A percentile compares a stretch with the other conserved stretches of the same genome.
These are phyloP conservation scores for Bradysia coprophila DNA, from an alignment of 1,140 invertebrate species.

Conservation along the genomic window DNA sequence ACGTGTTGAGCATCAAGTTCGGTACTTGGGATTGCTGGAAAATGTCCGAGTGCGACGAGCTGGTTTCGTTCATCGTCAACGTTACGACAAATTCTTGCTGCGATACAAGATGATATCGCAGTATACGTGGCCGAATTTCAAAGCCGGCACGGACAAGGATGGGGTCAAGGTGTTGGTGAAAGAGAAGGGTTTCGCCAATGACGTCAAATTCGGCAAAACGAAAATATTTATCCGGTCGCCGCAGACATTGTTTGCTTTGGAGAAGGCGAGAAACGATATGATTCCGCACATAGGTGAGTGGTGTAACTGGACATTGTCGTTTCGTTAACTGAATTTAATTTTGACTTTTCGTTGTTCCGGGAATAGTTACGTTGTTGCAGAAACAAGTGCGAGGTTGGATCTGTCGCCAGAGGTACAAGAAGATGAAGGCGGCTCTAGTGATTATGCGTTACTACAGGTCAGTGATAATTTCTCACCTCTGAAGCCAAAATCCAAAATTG, in stretches of 20 bases:
- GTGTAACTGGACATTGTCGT: too few species aligned
- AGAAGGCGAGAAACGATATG: slow-evolving; percentile 58
- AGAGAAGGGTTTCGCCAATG: slow-evolving; percentile 54
- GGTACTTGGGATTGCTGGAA: slow-evolving; percentile 79
- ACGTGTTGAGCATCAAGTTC: slow-evolving; percentile 75
- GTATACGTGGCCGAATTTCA: slow-evolving; percentile 89
- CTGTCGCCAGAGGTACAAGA: slow-evolving; percentile 59
- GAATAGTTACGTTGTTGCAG: slow-evolving; percentile 84
- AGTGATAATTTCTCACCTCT: too few species aligned
- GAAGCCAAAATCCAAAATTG: too few species aligned
- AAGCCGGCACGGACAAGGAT: slow-evolving; percentile 52
- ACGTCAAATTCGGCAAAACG: slow-evolving; percentile 86
- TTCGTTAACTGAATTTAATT: too few species aligned
- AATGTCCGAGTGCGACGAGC: slow-evolving; percentile 86
- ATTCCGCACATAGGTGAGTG: slow-evolving; percentile 63
- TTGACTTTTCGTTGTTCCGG: too few species aligned
- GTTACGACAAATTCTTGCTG: slow-evolving; percentile 65
- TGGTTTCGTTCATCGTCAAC: slow-evolving; percentile 81
- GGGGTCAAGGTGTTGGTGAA: slow-evolving; percentile 68
- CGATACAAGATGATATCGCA: slow-evolving; percentile 93
- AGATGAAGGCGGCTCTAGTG: slow-evolving; percentile 62
- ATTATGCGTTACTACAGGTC: slow-evolving; percentile 67
- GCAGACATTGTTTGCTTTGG: slow-evolving; percentile 71
- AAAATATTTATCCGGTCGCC: slow-evolving; percentile 90
- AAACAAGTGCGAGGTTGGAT: slow-evolving; percentile 81